Conservation (phyloP, 2,797 vertebrate species). For the Varecia variegata region DNA sequence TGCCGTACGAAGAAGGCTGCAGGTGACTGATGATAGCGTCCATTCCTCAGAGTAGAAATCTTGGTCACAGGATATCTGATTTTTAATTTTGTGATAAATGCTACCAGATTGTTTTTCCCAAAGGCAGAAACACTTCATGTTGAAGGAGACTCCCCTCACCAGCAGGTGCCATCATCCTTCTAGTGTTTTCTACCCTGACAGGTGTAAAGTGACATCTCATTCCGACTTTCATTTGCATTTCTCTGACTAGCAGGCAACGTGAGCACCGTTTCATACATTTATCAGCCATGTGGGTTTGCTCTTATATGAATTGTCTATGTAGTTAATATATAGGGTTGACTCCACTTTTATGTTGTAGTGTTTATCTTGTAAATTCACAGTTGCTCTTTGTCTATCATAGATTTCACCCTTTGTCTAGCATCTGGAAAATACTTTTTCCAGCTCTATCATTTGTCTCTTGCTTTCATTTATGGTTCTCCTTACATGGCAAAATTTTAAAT, state of each 20-base stretch:
- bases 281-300: background rate
- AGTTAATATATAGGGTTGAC: background rate
- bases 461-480: background rate
- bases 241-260: background rate
- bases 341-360: background rate
- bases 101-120: background rate
- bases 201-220: background rate
- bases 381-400: background rate
- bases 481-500: background rate
- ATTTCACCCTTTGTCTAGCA: background rate
- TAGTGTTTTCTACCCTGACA: background rate
- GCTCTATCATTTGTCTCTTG: background rate
- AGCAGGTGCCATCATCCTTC: background rate
- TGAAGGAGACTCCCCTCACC: background rate
- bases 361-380: conserved; percentile 1
- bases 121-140: background rate
- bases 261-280: background rate
- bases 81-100: conserved; percentile 10
- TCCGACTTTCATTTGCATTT: background rate
- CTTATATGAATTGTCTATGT: background rate
- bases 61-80: background rate
- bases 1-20: background rate
- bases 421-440: background rate
- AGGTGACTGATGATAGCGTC: background rate
- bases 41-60: background rate